Conservation (phyloP, 2,888 invertebrate species). For the Arrhopalites spinosus region DNA sequence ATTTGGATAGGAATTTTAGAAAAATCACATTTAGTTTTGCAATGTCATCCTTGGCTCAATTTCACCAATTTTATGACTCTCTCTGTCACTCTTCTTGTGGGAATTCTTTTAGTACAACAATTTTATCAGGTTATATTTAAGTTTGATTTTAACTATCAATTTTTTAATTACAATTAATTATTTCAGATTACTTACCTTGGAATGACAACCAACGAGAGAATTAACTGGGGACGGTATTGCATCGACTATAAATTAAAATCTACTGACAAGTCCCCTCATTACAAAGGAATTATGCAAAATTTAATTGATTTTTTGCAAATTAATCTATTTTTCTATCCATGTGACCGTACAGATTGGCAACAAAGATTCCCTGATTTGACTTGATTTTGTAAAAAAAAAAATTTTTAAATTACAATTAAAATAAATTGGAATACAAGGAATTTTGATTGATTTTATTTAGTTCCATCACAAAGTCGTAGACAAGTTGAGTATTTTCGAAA, state of each 20-base stretch:
- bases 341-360: neutral
- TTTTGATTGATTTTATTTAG: too few species aligned
- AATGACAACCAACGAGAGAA: slow-evolving; percentile 18
- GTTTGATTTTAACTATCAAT: neutral
- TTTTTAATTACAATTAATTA: neutral
- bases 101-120: neutral
- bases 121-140: slow-evolving; percentile 4
- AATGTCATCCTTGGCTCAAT: neutral
- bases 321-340: neutral
- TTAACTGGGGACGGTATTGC: slow-evolving; percentile 11
- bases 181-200: slow-evolving; percentile 11
- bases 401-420: too few species aligned
- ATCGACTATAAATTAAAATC: neutral
- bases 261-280: neutral
- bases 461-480: too few species aligned
- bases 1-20: neutral
- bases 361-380: neutral
- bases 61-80: neutral
- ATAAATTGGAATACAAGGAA: too few species aligned
- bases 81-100: neutral
- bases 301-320: neutral
- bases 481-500: too few species aligned
- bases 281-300: neutral
- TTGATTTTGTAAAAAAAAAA: too few species aligned
- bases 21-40: neutral